Percentiles rank a stretch among this genome's conserved stretches.
Conservation (phyloP, 2,113 vertebrate genomes). For the Strix uralensis region DNA sequence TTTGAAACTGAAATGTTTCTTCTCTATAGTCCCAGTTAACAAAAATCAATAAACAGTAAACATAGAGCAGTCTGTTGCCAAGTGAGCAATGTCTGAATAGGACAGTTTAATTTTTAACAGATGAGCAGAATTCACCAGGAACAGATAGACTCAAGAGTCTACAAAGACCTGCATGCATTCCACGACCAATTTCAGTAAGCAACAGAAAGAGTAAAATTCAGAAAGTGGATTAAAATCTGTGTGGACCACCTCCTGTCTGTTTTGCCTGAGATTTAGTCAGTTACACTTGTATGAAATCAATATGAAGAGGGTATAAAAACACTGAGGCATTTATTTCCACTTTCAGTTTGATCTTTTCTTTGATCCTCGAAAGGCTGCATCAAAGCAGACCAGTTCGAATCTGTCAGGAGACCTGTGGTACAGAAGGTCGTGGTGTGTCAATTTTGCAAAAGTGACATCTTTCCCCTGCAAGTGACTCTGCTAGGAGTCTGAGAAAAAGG, state of each 20-base stretch:
- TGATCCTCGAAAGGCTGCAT: not conserved
- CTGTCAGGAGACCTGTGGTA: not conserved
- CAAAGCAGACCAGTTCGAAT: not conserved
- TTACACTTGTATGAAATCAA: not conserved
- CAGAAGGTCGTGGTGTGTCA: not conserved
- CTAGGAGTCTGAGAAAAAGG: not conserved
- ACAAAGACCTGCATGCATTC: not conserved
- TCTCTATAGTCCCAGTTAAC: constrained; percentile 54
- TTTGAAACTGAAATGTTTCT: constrained; percentile 68
- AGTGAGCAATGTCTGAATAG: constrained; percentile 45
- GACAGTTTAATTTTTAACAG: constrained; percentile 45
- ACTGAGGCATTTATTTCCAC: not conserved
- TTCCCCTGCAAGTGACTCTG: not conserved
- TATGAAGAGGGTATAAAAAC: not conserved
- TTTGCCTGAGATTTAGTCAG: not conserved
- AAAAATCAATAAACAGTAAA: constrained; percentile 72
- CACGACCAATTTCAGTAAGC: not conserved
- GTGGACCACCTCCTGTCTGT: not conserved
- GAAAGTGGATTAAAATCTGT: not conserved
- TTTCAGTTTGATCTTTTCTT: constrained; percentile 14
- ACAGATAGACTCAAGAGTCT: not conserved
- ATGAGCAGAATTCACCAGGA: constrained; percentile 30
- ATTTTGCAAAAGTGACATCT: not conserved
- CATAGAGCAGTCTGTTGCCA: constrained; percentile 49
- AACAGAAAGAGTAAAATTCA: not conserved